Conservation (phyloP, 2,113 vertebrate species). For the Vicugna pacos region DNA sequence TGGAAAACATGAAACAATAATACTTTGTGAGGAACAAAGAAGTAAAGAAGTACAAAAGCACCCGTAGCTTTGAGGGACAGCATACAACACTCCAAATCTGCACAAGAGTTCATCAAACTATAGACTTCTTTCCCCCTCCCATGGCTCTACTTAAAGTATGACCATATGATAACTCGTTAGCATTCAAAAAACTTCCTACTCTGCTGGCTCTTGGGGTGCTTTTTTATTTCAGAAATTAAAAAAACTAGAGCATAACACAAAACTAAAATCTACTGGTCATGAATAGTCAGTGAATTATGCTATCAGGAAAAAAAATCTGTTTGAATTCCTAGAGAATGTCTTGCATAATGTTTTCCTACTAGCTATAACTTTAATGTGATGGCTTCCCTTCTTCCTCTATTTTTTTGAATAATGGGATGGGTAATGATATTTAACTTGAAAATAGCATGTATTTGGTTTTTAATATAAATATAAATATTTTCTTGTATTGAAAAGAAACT, state of each 20-base stretch:
- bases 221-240: neutral
- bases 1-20: slow-evolving; percentile 49
- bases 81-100: neutral
- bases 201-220: neutral
- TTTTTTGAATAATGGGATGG: neutral
- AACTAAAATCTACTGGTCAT: neutral
- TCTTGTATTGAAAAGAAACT: neutral
- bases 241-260: neutral
- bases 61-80: neutral
- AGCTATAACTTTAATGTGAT: neutral
- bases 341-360: neutral
- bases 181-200: neutral
- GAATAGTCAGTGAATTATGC: neutral
- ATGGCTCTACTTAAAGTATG: slow-evolving; percentile 9
- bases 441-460: neutral
- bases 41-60: neutral
- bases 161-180: neutral
- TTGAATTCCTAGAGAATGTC: neutral
- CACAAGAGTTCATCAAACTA: neutral
- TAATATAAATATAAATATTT: neutral
- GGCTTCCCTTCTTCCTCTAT: neutral
- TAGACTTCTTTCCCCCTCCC: neutral
- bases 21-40: neutral
- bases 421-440: neutral
- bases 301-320: neutral